Percentiles rank a stretch among this genome's conserved stretches.
These are phyloP conservation scores for Eupithecia tripunctaria DNA, from an alignment of 2,888 invertebrate genomes.

Conservation along the genomic window DNA sequence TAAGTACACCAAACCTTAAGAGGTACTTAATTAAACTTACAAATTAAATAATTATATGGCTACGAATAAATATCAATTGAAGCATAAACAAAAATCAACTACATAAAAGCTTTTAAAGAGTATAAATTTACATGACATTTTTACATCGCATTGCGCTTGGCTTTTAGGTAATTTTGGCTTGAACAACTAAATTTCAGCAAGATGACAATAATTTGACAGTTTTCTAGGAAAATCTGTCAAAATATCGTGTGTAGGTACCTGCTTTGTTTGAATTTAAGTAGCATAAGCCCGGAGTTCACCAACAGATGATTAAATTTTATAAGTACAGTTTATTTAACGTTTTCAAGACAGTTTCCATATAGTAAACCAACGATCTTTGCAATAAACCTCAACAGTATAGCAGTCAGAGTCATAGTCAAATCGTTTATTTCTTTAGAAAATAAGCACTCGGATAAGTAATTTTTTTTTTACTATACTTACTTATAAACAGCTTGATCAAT, in stretches of 20 bases:
- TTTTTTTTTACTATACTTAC: no score
- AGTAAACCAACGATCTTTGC: no score
- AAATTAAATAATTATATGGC: background rate
- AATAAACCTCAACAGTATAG: no score
- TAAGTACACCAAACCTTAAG: no score
- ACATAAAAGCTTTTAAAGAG: background rate
- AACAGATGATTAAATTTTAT: no score
- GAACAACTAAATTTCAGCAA: background rate
- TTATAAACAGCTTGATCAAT: no score
- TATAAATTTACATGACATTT: background rate
- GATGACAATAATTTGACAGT: slow-evolving; percentile 2
- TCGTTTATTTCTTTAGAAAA: no score
- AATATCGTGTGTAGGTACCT: background rate
- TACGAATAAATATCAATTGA: background rate
- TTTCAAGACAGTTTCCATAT: no score
- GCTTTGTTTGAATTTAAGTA: background rate
- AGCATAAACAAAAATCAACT: background rate
- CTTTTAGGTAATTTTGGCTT: background rate
- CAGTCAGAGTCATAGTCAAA: no score
- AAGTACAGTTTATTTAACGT: no score
- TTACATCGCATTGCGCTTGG: slow-evolving; percentile 7
- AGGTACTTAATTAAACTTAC: background rate
- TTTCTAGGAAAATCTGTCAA: background rate
- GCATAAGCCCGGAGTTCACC: no score
- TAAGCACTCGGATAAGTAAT: no score